Evolutionary conservation across 2,113 vertebrate genomes (phyloP), one percentile per base, ranked within the genome.

Genomic region (Odontophorus gujanensis): DNA sequence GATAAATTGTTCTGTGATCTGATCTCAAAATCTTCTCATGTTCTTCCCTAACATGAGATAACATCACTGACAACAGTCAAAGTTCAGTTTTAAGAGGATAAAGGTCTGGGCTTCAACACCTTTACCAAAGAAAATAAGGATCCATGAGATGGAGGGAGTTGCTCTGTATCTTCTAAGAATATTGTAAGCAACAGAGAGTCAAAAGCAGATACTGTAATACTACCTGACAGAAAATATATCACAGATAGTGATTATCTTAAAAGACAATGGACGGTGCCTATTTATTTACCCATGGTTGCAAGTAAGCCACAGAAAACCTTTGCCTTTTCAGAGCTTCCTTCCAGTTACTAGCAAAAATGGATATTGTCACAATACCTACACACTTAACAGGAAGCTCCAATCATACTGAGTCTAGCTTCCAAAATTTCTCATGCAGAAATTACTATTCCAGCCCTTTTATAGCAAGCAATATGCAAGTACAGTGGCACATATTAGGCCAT

Each of bases 341-440:
- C 5, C 11, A 7, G 3, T 43, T 67, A 63, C 38, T 34, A 45
- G 63, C 13, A 47, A 65, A 78, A 72, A 72, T 15, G 8, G 36
- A 15, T 16, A 68, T 13, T 19, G 25, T 7, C 32, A 19, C 11
- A 32, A 16, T 26, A 67, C 25, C 38, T 0, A 0, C 25, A 51
- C 6, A 11, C 34, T 47, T 28, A 43, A 43, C 7, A 51, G 42
- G 4, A 6, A 42, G 5, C 32, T 55, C 24, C 59, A 68, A 4
- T 5, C 7, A 17, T 32, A n/a, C 50, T 8, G 32, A 17, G 30
- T n/a, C 40, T 42, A 58, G 57, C 13, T 34, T 18, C 38, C 53
- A 53, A 85, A 59, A 79, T 1, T 3, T 28, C 38, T 75, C 69
- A 26, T 24, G 20, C 48, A 36, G 47, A 67, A 53, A 38, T 11